These are phyloP conservation scores for Chiloscyllium plagiosum DNA, from an alignment of 2,113 vertebrate genomes.

Conservation along the genomic window DNA sequence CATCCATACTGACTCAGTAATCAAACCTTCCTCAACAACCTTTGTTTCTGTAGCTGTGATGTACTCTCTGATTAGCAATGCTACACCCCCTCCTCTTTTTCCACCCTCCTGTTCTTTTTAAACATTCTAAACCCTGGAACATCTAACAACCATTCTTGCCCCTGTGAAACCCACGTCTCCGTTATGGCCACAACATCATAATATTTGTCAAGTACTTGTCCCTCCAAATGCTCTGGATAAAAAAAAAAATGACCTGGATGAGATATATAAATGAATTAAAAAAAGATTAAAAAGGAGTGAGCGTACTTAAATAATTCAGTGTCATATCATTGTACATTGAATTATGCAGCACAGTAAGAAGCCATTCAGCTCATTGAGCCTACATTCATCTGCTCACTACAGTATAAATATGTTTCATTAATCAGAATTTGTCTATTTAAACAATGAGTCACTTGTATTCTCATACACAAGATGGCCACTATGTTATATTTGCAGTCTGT, in stretches of 20 bases:
- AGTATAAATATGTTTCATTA: background rate
- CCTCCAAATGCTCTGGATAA: background rate
- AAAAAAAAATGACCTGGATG: background rate
- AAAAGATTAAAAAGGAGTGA: background rate
- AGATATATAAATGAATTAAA: background rate
- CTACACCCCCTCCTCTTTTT: no score
- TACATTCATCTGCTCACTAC: background rate
- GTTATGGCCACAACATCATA: no score
- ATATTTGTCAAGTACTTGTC: background rate
- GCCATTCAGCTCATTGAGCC: background rate
- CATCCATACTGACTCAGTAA: no score
- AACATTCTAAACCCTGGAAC: no score
- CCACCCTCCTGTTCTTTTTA: no score
- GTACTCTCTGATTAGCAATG: no score
- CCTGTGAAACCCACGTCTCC: no score
- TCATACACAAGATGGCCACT: background rate
- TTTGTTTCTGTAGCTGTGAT: no score
- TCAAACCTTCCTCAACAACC: no score
- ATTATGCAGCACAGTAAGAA: background rate
- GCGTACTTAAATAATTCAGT: background rate
- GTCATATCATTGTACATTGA: background rate
- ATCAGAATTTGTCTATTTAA: background rate
- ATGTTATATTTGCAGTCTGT: background rate
- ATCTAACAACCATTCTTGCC: no score
- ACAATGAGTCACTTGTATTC: background rate